Conservation (phyloP, 1,140 invertebrate species). For the Phenacoccus solenopsis region DNA sequence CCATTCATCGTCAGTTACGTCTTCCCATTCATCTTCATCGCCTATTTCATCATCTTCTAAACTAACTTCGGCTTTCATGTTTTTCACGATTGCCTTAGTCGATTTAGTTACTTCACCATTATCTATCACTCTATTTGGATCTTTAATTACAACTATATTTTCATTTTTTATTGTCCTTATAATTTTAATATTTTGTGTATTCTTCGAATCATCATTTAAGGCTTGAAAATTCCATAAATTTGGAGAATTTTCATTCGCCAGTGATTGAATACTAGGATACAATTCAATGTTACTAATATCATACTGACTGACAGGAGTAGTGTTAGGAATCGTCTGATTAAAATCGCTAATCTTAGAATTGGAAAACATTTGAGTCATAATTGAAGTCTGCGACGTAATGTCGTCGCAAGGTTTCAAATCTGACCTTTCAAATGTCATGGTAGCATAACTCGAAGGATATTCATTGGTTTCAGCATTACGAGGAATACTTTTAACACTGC, state of each 20-base stretch:
- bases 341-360: not conserved
- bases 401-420: not conserved
- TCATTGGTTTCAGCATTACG: not conserved
- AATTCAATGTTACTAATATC: too few species aligned
- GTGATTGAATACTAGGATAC: too few species aligned
- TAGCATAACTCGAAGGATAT: not conserved
- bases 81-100: not conserved
- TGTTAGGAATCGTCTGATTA: not conserved
- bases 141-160: not conserved
- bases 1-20: not conserved
- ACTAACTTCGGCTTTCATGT: not conserved
- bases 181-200: not conserved
- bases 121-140: not conserved
- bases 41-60: not conserved
- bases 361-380: not conserved
- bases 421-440: not conserved
- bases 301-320: too few species aligned
- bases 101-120: not conserved
- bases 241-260: too few species aligned
- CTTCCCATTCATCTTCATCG: conserved; percentile 7
- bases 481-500: not conserved
- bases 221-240: not conserved
- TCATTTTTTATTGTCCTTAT: not conserved
- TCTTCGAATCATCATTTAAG: not conserved
- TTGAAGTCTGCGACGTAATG: not conserved